Conservation (phyloP, 2,888 invertebrate species). For the Rhagonycha fulva region DNA sequence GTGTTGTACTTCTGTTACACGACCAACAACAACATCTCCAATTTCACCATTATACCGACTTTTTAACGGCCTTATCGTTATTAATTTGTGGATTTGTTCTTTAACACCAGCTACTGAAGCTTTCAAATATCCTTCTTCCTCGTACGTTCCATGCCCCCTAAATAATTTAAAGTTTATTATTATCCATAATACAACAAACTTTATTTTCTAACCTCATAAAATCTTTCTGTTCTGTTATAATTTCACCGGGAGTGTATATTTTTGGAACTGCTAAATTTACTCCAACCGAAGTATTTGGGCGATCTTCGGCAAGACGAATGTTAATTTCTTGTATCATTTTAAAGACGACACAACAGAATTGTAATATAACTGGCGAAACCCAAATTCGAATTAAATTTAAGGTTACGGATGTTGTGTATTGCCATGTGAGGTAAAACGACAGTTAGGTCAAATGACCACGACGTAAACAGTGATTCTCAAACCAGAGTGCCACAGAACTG, state of each 20-base stretch:
- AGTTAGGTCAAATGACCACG: too few relatives aligned
- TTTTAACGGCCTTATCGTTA: conserved; percentile 89
- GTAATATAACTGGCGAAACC: too few relatives aligned
- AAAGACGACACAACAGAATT: conserved; percentile 1
- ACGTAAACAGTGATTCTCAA: too few relatives aligned
- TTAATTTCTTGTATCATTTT: conserved; percentile 62
- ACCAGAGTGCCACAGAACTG: too few relatives aligned
- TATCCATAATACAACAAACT: background rate
- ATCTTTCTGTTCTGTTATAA: conserved; percentile 80
- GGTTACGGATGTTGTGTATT: background rate
- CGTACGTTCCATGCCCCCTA: conserved; percentile 97
- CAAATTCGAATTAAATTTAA: background rate
- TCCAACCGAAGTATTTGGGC: conserved; percentile 64
- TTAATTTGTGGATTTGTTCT: conserved; percentile 92
- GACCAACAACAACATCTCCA: conserved; percentile 95
- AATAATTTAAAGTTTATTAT: conserved; percentile 13
- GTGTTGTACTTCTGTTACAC: conserved; percentile 92
- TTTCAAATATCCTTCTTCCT: conserved; percentile 79
- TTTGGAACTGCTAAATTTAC: conserved; percentile 64
- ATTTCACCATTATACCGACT: conserved; percentile 92
- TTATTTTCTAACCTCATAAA: conserved; percentile 72
- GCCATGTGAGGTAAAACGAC: too few relatives aligned
- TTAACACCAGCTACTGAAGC: conserved; percentile 94
- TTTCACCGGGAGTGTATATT: conserved; percentile 86
- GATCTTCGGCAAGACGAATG: conserved; percentile 67